Conservation (phyloP, 2,888 invertebrate species). For the Chrysolina oricalcia region DNA sequence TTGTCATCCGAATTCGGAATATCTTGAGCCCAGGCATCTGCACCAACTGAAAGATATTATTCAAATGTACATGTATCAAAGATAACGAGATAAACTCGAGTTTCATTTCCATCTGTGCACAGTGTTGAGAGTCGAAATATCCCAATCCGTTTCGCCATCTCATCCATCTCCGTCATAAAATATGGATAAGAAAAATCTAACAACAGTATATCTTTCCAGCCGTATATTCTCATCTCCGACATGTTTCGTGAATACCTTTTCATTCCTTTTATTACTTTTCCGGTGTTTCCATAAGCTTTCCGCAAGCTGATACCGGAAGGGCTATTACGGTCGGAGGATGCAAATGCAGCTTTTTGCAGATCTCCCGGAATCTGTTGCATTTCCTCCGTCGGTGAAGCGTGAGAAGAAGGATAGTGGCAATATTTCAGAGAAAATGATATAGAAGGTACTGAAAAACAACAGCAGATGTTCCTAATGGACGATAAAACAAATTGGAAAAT, state of each 20-base stretch:
- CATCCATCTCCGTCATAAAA: slow-evolving; percentile 11
- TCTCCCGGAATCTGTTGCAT: background rate
- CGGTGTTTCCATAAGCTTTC: slow-evolving; percentile 2
- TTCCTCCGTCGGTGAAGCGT: background rate
- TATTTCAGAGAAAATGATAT: no score
- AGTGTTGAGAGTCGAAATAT: background rate
- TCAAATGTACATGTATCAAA: no score
- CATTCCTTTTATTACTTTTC: slow-evolving; percentile 6
- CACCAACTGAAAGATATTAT: no score
- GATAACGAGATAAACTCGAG: background rate
- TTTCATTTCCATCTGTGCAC: background rate
- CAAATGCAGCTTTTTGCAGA: background rate
- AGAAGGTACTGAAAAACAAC: no score
- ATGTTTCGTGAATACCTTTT: slow-evolving; percentile 16
- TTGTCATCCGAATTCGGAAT: no score
- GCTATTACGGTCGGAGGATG: background rate
- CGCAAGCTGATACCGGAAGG: slow-evolving; percentile 2
- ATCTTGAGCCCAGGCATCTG: no score
- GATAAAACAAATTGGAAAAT: no score
- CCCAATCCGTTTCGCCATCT: background rate
- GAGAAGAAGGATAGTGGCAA: no score
- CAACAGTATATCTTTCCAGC: background rate
- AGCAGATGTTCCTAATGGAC: no score
- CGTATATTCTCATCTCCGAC: background rate
- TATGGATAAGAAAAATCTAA: slow-evolving; percentile 13